phyloP scores from a whole-genome alignment of 2,797 vertebrate species.

The Thunnus albacares region DNA sequence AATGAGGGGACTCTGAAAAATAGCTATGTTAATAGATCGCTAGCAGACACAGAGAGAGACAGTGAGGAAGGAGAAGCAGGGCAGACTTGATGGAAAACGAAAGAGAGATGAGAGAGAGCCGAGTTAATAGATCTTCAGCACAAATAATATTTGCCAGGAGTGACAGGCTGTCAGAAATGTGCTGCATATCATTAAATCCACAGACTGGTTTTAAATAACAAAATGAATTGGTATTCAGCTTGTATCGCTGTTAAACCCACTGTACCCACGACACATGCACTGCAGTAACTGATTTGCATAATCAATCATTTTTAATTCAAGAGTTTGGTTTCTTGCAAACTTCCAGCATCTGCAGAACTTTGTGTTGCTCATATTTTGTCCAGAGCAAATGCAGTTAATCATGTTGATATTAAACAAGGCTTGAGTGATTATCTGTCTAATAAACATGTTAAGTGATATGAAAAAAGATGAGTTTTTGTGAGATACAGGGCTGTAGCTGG shows the following conservation, averaged over 20 bases:
- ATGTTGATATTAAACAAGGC: constrained; percentile 10
- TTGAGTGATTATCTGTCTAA: constrained; percentile 26
- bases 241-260: constrained; percentile 27
- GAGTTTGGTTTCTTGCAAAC: constrained; percentile 44
- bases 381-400: constrained; percentile 27
- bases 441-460: constrained; percentile 10
- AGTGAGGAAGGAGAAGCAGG: constrained; percentile 20
- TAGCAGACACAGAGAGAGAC: constrained; percentile 18
- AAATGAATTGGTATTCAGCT: constrained; percentile 54
- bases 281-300: constrained; percentile 58
- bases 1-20: constrained; percentile 32
- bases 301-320: constrained; percentile 70
- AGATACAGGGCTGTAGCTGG: background rate
- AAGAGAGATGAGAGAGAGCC: constrained; percentile 34
- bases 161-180: constrained; percentile 58
- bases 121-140: constrained; percentile 59
- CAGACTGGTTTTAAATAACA: constrained; percentile 43
- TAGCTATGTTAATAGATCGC: constrained; percentile 48
- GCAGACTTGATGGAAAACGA: constrained; percentile 44
- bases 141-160: constrained; percentile 56
- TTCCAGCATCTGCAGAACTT: constrained; percentile 42
- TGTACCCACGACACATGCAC: constrained; percentile 38
- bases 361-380: constrained; percentile 32
- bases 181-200: constrained; percentile 56
- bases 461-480: background rate